Conservation (phyloP, 2,888 invertebrate species). For the Acleris emargana region DNA sequence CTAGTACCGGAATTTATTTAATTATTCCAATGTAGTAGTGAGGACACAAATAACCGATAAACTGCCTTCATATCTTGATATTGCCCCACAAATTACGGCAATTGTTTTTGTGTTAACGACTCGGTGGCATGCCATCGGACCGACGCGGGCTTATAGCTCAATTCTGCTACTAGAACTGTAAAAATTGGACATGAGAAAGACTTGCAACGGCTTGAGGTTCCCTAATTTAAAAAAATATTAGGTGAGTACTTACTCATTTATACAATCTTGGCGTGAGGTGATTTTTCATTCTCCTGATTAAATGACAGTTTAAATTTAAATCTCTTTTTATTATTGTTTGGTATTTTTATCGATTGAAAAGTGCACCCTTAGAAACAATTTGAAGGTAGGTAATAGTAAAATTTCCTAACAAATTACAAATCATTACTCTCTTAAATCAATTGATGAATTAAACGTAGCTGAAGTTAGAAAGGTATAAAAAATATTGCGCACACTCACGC, state of each 20-base stretch:
- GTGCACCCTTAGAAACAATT: no score
- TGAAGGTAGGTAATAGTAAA: no score
- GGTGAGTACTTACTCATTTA: neutral
- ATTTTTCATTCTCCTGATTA: no score
- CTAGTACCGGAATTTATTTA: slow-evolving; percentile 57
- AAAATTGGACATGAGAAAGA: neutral
- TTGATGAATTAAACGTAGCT: no score
- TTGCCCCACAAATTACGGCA: slow-evolving; percentile 68
- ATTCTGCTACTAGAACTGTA: slow-evolving; percentile 22
- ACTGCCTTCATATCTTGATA: slow-evolving; percentile 62
- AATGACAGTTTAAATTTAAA: no score
- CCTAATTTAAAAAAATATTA: neutral
- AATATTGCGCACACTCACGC: no score
- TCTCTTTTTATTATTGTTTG: no score
- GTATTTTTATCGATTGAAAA: no score
- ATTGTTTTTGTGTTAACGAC: slow-evolving; percentile 69
- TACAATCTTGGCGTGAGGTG: neutral
- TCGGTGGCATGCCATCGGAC: slow-evolving; percentile 55
- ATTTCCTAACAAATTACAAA: no score
- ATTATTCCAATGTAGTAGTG: slow-evolving; percentile 53
- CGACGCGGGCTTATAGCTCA: slow-evolving; percentile 29
- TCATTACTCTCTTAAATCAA: no score
- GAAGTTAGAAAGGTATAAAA: no score
- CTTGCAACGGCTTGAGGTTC: neutral
- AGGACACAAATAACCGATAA: slow-evolving; percentile 61